These are phyloP conservation scores for Oxycera nigricornis DNA, from an alignment of 2,888 invertebrate genomes.

Conservation along the genomic window DNA sequence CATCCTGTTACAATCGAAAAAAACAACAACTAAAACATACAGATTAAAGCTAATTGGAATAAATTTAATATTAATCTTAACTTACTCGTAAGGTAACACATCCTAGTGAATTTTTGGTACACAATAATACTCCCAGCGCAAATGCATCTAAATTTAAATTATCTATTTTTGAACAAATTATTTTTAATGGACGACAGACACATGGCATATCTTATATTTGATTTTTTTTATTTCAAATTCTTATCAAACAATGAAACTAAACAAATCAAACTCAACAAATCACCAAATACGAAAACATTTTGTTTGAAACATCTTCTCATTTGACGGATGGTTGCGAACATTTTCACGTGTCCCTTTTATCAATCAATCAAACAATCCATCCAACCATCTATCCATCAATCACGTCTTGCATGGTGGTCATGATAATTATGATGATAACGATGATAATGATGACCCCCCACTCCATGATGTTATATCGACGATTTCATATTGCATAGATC, in stretches of 20 bases:
- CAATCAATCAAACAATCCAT: too few species aligned
- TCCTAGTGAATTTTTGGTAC: conserved; percentile 14
- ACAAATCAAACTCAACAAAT: conserved; percentile 17
- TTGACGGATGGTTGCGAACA: conserved; percentile 12
- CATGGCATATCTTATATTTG: conserved; percentile 50
- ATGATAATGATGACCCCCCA: conserved; percentile 21
- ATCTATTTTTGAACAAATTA: conserved; percentile 6
- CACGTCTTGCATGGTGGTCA: conserved; percentile 22
- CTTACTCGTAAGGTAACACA: background rate
- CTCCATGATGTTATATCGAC: conserved; percentile 21
- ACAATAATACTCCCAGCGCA: background rate
- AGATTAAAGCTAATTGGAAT: too few species aligned
- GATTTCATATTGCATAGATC: conserved; percentile 22
- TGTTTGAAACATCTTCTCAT: conserved; percentile 15
- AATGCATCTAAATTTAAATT: background rate
- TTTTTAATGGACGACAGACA: background rate
- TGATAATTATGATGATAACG: conserved; percentile 26
- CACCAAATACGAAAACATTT: conserved; percentile 24
- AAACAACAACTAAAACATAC: too few species aligned
- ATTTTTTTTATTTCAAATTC: conserved; percentile 45
- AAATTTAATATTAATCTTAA: too few species aligned
- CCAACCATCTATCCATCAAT: background rate
- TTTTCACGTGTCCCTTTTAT: conserved; percentile 11
- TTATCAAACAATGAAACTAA: conserved; percentile 40
- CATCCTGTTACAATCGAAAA: too few species aligned